phyloP scores from a whole-genome alignment of 2,797 vertebrate species.

The Megalops cyprinoides region DNA sequence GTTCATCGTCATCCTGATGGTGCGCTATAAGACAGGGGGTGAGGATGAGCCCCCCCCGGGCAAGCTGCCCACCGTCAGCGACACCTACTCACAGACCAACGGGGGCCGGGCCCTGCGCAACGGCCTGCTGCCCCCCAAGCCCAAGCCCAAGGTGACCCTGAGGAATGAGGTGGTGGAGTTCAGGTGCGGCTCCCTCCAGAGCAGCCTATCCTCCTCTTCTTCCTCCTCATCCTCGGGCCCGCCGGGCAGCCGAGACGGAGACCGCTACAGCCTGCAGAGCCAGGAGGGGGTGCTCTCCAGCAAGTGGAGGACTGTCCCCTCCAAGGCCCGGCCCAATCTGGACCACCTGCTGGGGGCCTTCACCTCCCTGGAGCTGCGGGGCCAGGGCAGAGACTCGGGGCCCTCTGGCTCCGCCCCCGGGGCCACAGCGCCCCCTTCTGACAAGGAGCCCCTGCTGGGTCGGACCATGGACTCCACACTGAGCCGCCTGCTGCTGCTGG shows the following conservation, averaged over 20 bases:
- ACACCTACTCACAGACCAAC: conserved; percentile 85
- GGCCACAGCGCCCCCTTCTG: conserved; percentile 70
- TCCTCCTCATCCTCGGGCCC: conserved; percentile 72
- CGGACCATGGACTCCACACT: conserved; percentile 79
- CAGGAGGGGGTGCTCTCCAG: conserved; percentile 75
- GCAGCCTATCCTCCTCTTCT: conserved; percentile 84
- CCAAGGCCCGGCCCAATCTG: conserved; percentile 82
- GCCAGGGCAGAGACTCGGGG: conserved; percentile 72
- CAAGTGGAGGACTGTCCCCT: conserved; percentile 80
- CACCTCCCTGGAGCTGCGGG: conserved; percentile 86
- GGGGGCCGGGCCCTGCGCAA: conserved; percentile 74
- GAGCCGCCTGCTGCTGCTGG: conserved; percentile 83
- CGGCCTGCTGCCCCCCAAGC: conserved; percentile 66
- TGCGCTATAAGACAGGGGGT: conserved; percentile 83
- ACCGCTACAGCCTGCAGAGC: conserved; percentile 79
- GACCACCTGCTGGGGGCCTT: conserved; percentile 91
- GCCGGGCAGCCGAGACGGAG: conserved; percentile 73
- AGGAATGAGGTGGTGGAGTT: conserved; percentile 83
- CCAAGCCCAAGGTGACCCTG: conserved; percentile 77
- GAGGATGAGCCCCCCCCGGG: conserved; percentile 47
- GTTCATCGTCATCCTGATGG: conserved; percentile 91
- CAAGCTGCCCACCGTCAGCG: conserved; percentile 80
- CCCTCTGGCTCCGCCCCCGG: conserved; percentile 53
- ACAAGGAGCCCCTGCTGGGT: conserved; percentile 89
- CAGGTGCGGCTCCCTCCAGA: conserved; percentile 79